These are phyloP conservation scores for Malurus alboscapulatus DNA, from an alignment of 2,113 vertebrate species.

Conservation along the genomic window DNA sequence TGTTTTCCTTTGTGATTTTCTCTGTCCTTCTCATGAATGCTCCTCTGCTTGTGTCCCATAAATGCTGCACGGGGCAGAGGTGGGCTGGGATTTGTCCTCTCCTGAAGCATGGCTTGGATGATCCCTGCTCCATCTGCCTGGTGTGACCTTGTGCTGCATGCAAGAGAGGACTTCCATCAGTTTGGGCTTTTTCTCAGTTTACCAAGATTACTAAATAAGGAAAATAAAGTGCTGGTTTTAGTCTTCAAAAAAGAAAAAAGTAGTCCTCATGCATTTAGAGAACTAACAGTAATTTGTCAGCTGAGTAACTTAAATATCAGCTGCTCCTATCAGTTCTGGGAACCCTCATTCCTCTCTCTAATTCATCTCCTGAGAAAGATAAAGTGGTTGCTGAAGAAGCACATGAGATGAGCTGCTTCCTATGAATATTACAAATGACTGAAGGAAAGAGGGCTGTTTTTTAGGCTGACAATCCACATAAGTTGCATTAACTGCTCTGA, in stretches of 20 bases:
- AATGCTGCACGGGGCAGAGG: accelerated
- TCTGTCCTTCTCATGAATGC: neutral
- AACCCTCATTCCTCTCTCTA: neutral
- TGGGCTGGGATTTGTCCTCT: neutral
- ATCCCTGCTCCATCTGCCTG: accelerated
- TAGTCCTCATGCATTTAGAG: neutral
- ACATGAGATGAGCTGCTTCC: neutral
- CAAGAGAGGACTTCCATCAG: neutral
- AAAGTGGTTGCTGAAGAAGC: slow-evolving; percentile 20
- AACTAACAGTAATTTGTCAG: neutral
- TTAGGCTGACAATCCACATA: neutral
- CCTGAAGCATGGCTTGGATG: neutral
- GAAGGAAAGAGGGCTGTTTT: neutral
- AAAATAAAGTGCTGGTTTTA: neutral
- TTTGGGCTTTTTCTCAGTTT: neutral
- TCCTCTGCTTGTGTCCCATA: neutral
- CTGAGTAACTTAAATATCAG: neutral
- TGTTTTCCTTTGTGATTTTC: neutral
- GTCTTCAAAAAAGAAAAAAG: neutral
- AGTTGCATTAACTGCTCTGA: neutral
- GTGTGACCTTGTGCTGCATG: neutral
- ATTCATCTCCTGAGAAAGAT: neutral
- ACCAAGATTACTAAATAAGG: neutral
- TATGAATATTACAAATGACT: neutral
- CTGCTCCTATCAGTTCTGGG: neutral